phyloP scores from a whole-genome alignment of 1,140 invertebrate species.

The Drosophila busckii region DNA sequence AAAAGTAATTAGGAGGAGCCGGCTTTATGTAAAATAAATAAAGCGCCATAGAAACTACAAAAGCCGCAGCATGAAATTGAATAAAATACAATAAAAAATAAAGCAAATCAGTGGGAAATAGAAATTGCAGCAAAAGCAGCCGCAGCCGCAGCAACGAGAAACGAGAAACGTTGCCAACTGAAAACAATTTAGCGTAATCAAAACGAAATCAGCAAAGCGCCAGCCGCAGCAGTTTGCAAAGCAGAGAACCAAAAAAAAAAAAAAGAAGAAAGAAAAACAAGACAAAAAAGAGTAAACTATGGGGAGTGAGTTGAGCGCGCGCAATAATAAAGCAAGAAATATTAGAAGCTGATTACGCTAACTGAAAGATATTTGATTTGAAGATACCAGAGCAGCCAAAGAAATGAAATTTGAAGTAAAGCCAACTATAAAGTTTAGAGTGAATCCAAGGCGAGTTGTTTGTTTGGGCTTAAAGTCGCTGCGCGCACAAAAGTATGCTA shows the following conservation, averaged over 20 bases:
- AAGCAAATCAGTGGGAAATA: slow-evolving; percentile 36
- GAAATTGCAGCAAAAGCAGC: slow-evolving; percentile 5
- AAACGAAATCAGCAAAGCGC: slow-evolving; percentile 72
- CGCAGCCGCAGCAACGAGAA: neutral
- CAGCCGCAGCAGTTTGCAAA: slow-evolving; percentile 41
- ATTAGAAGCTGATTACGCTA: no score
- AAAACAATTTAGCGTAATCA: slow-evolving; percentile 73
- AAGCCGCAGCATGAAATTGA: slow-evolving; percentile 45
- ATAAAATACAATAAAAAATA: neutral
- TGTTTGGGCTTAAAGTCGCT: no score
- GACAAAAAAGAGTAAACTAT: no score
- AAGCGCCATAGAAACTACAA: slow-evolving; percentile 33
- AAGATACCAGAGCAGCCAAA: no score
- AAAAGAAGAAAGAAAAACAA: slow-evolving; percentile 30
- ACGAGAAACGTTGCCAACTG: slow-evolving; percentile 41
- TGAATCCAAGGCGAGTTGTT: no score
- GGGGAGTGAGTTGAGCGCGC: no score
- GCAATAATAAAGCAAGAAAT: no score
- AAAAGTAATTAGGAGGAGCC: slow-evolving; percentile 47
- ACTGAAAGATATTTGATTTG: no score
- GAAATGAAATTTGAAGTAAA: no score
- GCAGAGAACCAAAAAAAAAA: slow-evolving; percentile 35
- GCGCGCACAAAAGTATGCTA: no score
- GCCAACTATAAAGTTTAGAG: no score
- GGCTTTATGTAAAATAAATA: slow-evolving; percentile 38